These are phyloP conservation scores for Agelastica alni DNA, from an alignment of 2,888 invertebrate genomes.

Conservation along the genomic window DNA sequence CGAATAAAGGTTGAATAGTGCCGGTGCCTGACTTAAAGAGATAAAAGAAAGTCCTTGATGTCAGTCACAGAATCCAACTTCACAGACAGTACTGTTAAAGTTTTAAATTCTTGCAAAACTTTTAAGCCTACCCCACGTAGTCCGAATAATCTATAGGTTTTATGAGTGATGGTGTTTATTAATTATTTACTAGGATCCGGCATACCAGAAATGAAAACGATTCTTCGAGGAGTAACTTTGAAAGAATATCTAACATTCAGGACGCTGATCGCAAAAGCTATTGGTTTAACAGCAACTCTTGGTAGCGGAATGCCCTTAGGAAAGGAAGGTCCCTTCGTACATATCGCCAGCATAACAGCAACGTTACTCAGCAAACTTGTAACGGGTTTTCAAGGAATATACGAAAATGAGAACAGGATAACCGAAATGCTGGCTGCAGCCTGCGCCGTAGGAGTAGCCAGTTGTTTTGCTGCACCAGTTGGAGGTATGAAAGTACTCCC, in stretches of 20 bases:
- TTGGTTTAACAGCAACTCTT: conserved; percentile 92
- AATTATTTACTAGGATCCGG: conserved; percentile 75
- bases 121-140: no score
- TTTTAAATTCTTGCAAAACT: no score
- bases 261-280: conserved; percentile 90
- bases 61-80: no score
- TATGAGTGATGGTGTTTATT: background rate
- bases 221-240: conserved; percentile 90
- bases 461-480: conserved; percentile 95
- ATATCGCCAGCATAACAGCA: conserved; percentile 96
- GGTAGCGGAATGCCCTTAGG: conserved; percentile 94
- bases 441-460: conserved; percentile 94
- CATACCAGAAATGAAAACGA: conserved; percentile 99
- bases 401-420: conserved; percentile 92
- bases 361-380: conserved; percentile 90
- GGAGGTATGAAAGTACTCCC: conserved; percentile 66
- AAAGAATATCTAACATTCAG: conserved; percentile 96
- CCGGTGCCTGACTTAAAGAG: no score
- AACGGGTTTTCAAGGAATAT: conserved; percentile 92
- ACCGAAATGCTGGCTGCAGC: conserved; percentile 98
- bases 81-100: no score
- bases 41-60: no score
- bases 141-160: no score
- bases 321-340: conserved; percentile 99
- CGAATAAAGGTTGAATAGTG: no score